Evolutionary conservation across 2,888 invertebrate genomes (phyloP), one percentile per base, ranked within the genome.

Genomic region (Drosophila atroscutellata): DNA sequence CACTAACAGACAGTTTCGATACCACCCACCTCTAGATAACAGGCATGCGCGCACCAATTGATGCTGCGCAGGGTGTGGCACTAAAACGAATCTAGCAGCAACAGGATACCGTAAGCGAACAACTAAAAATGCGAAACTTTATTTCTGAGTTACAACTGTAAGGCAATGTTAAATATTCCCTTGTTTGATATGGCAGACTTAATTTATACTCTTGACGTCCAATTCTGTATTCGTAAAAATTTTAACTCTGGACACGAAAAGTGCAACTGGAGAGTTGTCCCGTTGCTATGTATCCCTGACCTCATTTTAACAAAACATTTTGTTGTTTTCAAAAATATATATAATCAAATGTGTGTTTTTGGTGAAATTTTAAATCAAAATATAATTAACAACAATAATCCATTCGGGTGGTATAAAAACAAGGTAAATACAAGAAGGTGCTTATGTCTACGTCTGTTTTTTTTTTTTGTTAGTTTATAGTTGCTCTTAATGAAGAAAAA

Each of bases 61-160:
- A 58, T 34, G 65, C 55, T 77, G 75, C 76, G 76, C 81, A 83
- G 81, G 81, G 81, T 83, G 81, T 81, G 80, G 81, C 82, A 80
- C 55, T 30, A 51, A 59, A 64, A 73, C 5, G 3, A 57, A 50
- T 55, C 56, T 63, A 68, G 56, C 49, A 24, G 2, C 24, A 66
- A 30, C 51, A 36, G 45, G 62, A 68, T 55, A 68, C 59, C 42
- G 9, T 50, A 28, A 28, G 28, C 28, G 11, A 5, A 24, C 20
- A 11, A n/a, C 9, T 13, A 15, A 47, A 24, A 20, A n/a, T 37
- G 9, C 9, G 18, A 3, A 45, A 45, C 15, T 45, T 45, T 45
- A 45, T 24, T 45, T 45, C 24, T 45, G 24, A 45, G 7, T 15
- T 45, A 45, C 11, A 45, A 20, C 13, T 45, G 20, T 13, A 45